Evolutionary conservation across 2,113 vertebrate genomes (phyloP), one percentile per base, ranked within the genome.

Genomic region (Eleginops maclovinus): DNA sequence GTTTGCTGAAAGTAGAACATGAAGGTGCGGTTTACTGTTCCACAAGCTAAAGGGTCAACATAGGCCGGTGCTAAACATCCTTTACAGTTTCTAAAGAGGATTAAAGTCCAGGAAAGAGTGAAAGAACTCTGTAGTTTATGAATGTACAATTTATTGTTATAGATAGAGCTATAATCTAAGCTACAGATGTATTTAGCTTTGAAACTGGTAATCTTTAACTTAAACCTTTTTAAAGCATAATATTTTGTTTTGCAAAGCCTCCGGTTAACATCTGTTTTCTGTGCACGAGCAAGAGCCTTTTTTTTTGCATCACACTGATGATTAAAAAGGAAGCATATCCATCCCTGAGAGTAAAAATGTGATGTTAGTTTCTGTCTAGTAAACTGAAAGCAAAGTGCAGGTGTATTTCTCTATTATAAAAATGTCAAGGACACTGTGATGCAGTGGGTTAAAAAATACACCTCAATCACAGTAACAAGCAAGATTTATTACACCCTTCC

Each of bases 401-500:
- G 16, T 70, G 19, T n/a, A 65, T 79, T 65, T 81, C 14, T 40
- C 54, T 64, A 74, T 71, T 65, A 59, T 75, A 36, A 36, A 67
- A 66, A 68, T 46, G 44, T 63, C 77, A 79, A 77, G 77, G 84
- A 50, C 82, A 43, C 22, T 0, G 22, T 70, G 69, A 77, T 80
- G 62, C 36, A 41, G 54, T 40, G 22, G 24, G 43, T 54, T 60
- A 60, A 69, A 70, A 49, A 74, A 53, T 47, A 72, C 60, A 49
- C 36, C 72, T 82, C 75, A 65, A 76, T 80, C 78, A 80, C 69
- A 49, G 66, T 17, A 67, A 56, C 17, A 31, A 36, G 54, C 65
- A 55, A 69, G 50, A 79, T 82, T 82, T 79, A 86, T 79, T 56
- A 44, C 36, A 49, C 15, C 47, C 59, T 72, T 59, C 71, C 26